Conservation (phyloP, 2,797 vertebrate genomes). For the Synanceia verrucosa region DNA sequence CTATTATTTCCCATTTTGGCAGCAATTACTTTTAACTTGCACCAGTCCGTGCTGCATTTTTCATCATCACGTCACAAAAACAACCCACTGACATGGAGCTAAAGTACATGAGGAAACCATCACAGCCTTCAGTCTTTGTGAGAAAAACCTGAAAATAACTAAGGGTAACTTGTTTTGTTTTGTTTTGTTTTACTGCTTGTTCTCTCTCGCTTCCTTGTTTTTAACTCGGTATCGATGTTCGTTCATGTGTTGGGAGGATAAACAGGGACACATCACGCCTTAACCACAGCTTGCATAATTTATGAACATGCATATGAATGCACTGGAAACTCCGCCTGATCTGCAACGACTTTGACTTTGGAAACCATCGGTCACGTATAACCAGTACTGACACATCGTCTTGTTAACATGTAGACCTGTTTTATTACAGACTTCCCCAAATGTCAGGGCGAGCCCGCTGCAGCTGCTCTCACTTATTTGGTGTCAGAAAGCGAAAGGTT, state of each 20-base stretch:
- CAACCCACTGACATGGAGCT: background rate
- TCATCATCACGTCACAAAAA: background rate
- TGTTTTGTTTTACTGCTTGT: too few species aligned
- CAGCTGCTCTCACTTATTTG: slow-evolving; percentile 52
- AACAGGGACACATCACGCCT: background rate
- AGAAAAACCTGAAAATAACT: too few species aligned
- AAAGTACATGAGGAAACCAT: background rate
- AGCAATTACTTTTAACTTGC: slow-evolving; percentile 1
- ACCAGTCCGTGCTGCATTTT: background rate
- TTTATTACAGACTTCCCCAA: slow-evolving; percentile 34
- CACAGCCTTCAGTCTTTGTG: background rate
- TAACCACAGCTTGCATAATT: background rate
- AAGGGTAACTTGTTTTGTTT: too few species aligned
- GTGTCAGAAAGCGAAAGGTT: slow-evolving; percentile 62
- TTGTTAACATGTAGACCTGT: slow-evolving; percentile 5
- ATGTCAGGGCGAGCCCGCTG: slow-evolving; percentile 36
- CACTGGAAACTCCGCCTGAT: background rate
- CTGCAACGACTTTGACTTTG: background rate
- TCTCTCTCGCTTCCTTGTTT: background rate
- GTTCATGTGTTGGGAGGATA: background rate
- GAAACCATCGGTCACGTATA: background rate
- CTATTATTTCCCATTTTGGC: background rate
- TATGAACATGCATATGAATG: too few species aligned
- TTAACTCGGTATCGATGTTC: background rate
- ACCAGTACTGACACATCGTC: background rate